Evolutionary conservation across 2,797 vertebrate species (phyloP).

Genomic region (Sternotherus odoratus): DNA sequence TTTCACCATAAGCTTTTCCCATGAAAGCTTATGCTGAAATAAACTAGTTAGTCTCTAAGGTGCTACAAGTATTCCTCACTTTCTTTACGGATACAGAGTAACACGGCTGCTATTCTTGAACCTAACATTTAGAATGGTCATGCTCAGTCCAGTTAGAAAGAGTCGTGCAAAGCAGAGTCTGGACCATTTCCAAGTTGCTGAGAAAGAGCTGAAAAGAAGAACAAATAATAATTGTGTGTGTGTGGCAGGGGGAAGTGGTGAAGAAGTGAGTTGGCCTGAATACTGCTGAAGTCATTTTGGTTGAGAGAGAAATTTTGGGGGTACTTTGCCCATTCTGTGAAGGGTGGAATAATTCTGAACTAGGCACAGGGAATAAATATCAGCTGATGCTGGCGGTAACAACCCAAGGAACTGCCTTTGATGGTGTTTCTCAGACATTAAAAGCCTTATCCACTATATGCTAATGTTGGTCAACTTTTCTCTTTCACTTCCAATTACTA

Average conservation of each 20-base stretch:
- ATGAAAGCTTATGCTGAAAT: too few relatives aligned
- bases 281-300: not conserved
- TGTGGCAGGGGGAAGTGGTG: not conserved
- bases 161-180: not conserved
- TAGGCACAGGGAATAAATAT: not conserved
- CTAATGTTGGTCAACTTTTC: not conserved
- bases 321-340: not conserved
- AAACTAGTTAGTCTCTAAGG: too few relatives aligned
- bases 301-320: not conserved
- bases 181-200: not conserved
- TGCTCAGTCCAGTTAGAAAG: rapidly evolving
- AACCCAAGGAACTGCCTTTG: not conserved
- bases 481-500: not conserved
- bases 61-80: too few relatives aligned
- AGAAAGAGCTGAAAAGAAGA: not conserved
- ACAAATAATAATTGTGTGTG: not conserved
- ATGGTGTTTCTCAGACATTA: not conserved
- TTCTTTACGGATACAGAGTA: too few relatives aligned
- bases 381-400: too few relatives aligned
- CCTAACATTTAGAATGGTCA: not conserved
- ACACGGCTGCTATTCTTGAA: too few relatives aligned
- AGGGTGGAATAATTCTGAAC: not conserved
- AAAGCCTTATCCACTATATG: not conserved
- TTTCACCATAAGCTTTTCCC: too few relatives aligned
- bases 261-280: not conserved